phyloP scores from a whole-genome alignment of 2,888 invertebrate genomes.

The Druceiella hillmani region DNA sequence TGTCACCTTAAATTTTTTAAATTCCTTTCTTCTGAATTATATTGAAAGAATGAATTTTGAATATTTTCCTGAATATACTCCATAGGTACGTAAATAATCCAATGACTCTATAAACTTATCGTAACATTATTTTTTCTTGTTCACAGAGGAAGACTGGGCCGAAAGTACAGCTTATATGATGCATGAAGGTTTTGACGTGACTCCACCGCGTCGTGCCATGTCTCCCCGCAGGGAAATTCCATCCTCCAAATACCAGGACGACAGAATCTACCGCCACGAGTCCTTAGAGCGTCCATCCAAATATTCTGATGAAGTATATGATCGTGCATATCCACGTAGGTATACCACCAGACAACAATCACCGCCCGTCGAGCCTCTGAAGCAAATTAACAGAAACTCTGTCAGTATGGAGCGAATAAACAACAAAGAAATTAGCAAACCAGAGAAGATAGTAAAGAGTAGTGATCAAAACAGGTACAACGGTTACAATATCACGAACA shows the following conservation, averaged over 20 bases:
- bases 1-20: too few species aligned
- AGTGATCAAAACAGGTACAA: slow-evolving; percentile 4
- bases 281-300: slow-evolving; percentile 41
- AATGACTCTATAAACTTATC: too few species aligned
- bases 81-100: too few species aligned
- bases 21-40: too few species aligned
- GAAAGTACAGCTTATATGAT: slow-evolving; percentile 60
- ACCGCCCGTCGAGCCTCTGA: slow-evolving; percentile 38
- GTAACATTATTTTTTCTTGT: slow-evolving; percentile 22
- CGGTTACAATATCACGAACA: too few species aligned
- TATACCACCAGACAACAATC: too few species aligned
- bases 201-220: slow-evolving; percentile 37
- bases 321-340: too few species aligned
- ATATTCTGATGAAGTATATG: too few species aligned
- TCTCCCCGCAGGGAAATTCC: slow-evolving; percentile 31
- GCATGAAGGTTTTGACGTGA: slow-evolving; percentile 51
- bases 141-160: slow-evolving; percentile 75
- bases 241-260: slow-evolving; percentile 31
- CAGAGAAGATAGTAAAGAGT: slow-evolving; percentile 26
- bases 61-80: too few species aligned
- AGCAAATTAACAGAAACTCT: slow-evolving; percentile 43
- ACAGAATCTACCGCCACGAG: slow-evolving; percentile 44
- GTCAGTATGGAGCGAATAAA: slow-evolving; percentile 44
- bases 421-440: too few species aligned
- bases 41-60: too few species aligned